Conservation (phyloP, 2,113 vertebrate genomes). For the Atlantisia rogersi region DNA sequence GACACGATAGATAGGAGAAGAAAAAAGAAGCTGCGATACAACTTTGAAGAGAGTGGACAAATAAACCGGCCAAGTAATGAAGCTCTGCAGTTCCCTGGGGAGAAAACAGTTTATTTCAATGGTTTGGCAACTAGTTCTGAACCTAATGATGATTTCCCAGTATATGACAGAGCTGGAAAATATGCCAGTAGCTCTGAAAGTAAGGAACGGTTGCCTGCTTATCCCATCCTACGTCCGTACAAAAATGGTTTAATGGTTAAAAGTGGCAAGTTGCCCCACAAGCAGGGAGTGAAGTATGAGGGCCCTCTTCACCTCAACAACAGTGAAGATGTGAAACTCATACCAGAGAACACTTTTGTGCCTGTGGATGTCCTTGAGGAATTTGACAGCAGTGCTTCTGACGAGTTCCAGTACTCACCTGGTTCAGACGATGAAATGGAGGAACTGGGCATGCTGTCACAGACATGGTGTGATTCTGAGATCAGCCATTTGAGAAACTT, state of each 20-base stretch:
- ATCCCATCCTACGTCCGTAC: slow-evolving; percentile 77
- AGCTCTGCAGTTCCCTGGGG: background rate
- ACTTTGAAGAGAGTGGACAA: slow-evolving; percentile 35
- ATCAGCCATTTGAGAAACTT: slow-evolving; percentile 31
- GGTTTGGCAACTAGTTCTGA: background rate
- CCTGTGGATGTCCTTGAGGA: slow-evolving; percentile 71
- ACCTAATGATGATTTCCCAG: background rate
- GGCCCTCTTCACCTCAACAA: slow-evolving; percentile 68
- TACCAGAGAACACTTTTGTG: slow-evolving; percentile 38
- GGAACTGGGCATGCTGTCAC: slow-evolving; percentile 71
- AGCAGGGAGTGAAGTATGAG: slow-evolving; percentile 57
- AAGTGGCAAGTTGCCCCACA: slow-evolving; percentile 79
- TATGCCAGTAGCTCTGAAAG: background rate
- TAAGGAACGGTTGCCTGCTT: slow-evolving; percentile 19
- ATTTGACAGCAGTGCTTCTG: slow-evolving; percentile 86
- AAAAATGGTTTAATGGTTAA: slow-evolving; percentile 89
- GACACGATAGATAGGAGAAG: slow-evolving; percentile 86
- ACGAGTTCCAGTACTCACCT: slow-evolving; percentile 83
- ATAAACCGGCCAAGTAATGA: background rate
- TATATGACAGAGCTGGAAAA: background rate
- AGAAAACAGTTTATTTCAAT: background rate
- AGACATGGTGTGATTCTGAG: slow-evolving; percentile 42
- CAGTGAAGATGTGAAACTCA: slow-evolving; percentile 26
- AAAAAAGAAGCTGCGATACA: slow-evolving; percentile 79
- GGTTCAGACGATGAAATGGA: slow-evolving; percentile 86